phyloP scores from a whole-genome alignment of 2,797 vertebrate species.

The Melanotaenia trifasciata region DNA sequence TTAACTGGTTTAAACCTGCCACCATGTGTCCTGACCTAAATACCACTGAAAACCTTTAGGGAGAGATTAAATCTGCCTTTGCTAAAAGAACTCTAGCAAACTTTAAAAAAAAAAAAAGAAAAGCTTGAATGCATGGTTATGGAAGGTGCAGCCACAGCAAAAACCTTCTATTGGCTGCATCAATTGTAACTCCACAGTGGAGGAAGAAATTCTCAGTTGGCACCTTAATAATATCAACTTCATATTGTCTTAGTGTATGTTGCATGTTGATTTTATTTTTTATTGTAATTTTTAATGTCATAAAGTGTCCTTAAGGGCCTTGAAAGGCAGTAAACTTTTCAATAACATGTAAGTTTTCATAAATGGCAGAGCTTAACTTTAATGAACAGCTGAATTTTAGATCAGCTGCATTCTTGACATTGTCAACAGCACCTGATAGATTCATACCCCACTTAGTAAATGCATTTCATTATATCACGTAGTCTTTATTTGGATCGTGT shows the following conservation, averaged over 20 bases:
- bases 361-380: too few relatives aligned
- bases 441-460: background rate
- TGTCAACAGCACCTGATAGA: slow-evolving; percentile 5
- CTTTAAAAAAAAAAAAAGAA: background rate
- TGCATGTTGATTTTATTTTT: too few relatives aligned
- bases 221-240: too few relatives aligned
- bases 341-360: background rate
- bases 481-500: background rate
- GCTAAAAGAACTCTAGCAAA: background rate
- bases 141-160: too few relatives aligned
- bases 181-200: too few relatives aligned
- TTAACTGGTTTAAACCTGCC: too few relatives aligned
- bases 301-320: too few relatives aligned
- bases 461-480: background rate
- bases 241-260: too few relatives aligned
- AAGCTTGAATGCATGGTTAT: background rate
- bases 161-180: too few relatives aligned
- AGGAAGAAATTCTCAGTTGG: too few relatives aligned
- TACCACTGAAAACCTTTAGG: background rate
- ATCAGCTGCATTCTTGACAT: background rate
- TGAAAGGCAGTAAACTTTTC: background rate
- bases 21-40: too few relatives aligned
- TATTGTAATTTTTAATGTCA: too few relatives aligned
- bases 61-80: background rate
- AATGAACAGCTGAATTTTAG: background rate